Conservation (phyloP, 2,888 invertebrate species). For the Coecobrya sp. region DNA sequence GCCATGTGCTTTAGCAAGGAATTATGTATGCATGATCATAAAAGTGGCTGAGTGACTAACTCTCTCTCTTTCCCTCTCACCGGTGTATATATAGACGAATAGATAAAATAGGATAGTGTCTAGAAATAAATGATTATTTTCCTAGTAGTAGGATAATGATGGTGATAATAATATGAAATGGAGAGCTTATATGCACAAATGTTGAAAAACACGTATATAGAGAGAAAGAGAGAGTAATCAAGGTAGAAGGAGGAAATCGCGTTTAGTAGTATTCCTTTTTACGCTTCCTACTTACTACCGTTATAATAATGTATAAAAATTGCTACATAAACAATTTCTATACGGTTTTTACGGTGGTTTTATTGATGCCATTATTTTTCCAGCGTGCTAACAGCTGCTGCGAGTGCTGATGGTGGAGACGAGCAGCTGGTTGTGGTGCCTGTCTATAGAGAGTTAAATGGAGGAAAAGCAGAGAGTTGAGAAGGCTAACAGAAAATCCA, state of each 20-base stretch:
- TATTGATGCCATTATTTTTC: conserved; percentile 45
- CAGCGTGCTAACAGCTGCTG: conserved; percentile 23
- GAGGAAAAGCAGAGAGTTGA: no score
- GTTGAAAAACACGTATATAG: neutral
- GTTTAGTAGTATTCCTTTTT: neutral
- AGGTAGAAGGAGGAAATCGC: neutral
- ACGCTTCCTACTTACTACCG: neutral
- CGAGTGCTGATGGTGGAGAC: neutral
- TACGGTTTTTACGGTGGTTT: conserved; percentile 11
- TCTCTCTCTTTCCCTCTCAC: neutral
- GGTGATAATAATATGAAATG: neutral
- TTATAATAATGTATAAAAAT: conserved; percentile 17
- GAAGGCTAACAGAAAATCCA: neutral
- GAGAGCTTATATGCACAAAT: neutral
- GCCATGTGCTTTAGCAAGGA: neutral
- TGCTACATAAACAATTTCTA: conserved; percentile 38
- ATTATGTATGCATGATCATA: neutral
- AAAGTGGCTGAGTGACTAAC: neutral
- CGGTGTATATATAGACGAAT: neutral
- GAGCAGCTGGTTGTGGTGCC: neutral
- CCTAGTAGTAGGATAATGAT: neutral
- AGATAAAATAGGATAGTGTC: neutral
- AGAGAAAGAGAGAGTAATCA: neutral
- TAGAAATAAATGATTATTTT: conserved; percentile 8
- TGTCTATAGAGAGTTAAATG: neutral